Evolutionary conservation across 1,140 invertebrate genomes (phyloP).

Genomic region (Rhagoletis pomonella): DNA sequence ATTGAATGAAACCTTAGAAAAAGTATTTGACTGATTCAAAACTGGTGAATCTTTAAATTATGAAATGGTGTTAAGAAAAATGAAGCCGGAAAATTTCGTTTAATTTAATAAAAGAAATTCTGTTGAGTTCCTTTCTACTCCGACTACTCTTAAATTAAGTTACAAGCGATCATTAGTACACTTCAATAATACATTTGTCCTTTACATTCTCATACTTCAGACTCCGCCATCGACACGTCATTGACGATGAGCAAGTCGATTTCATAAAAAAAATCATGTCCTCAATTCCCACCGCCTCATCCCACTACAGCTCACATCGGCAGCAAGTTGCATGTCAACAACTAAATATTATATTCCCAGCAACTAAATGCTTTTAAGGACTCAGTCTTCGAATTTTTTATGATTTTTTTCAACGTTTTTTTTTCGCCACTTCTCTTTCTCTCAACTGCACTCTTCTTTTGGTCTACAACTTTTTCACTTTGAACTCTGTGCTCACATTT

Average conservation of each 20-base stretch:
- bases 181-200: not conserved
- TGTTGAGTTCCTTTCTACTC: too few species aligned
- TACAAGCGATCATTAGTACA: not conserved
- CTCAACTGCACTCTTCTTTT: not conserved
- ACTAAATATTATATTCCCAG: not conserved
- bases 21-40: too few species aligned
- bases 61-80: too few species aligned
- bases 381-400: constrained; percentile 19
- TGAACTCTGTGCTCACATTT: constrained; percentile 20
- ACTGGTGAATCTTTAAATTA: too few species aligned
- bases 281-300: too few species aligned
- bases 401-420: not conserved
- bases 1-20: too few species aligned
- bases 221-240: not conserved
- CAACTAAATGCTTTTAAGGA: constrained; percentile 11
- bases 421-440: not conserved
- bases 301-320: too few species aligned
- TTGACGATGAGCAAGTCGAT: not conserved
- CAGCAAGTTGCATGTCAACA: not conserved
- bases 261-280: not conserved
- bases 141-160: too few species aligned
- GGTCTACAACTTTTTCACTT: not conserved
- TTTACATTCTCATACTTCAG: not conserved
- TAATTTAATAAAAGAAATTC: too few species aligned
- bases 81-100: too few species aligned